These are phyloP conservation scores for Ericerus pela DNA, from an alignment of 1,140 invertebrate species.

Conservation along the genomic window DNA sequence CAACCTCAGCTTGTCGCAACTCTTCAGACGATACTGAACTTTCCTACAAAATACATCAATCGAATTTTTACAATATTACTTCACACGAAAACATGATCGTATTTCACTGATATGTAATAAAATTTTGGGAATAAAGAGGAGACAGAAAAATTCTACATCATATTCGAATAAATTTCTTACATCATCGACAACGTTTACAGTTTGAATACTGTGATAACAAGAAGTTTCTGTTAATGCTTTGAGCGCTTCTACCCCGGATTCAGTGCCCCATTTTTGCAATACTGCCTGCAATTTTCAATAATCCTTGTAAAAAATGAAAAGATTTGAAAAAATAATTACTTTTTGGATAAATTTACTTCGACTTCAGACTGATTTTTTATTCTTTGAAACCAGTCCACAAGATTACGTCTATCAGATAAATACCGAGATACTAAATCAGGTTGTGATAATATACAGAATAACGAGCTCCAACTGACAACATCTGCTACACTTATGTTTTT, in stretches of 20 bases:
- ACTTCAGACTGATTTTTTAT: constrained; percentile 24
- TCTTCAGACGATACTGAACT: too few species aligned
- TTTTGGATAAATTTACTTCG: constrained; percentile 20
- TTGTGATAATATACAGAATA: constrained; percentile 28
- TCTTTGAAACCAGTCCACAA: constrained; percentile 30
- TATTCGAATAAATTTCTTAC: too few species aligned
- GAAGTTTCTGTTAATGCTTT: not conserved
- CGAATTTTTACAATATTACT: too few species aligned
- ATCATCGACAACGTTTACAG: too few species aligned
- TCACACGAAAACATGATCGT: too few species aligned
- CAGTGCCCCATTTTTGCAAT: constrained; percentile 3
- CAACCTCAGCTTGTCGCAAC: too few species aligned
- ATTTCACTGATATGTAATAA: too few species aligned
- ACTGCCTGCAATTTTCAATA: constrained; percentile 14
- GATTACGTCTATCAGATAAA: constrained; percentile 20
- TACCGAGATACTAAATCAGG: constrained; percentile 21
- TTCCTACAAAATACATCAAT: too few species aligned
- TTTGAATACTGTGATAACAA: too few species aligned
- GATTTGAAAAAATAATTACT: not conserved
- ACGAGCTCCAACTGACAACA: constrained; percentile 27
- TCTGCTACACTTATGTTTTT: constrained; percentile 26
- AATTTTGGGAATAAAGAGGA: too few species aligned
- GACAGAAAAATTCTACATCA: too few species aligned
- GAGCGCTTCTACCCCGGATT: not conserved
- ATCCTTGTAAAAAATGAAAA: not conserved